Percentiles rank a stretch among this genome's conserved stretches.
Evolutionary conservation across 2,113 vertebrate species (phyloP).

Genomic region (Oceanodroma tethys): DNA sequence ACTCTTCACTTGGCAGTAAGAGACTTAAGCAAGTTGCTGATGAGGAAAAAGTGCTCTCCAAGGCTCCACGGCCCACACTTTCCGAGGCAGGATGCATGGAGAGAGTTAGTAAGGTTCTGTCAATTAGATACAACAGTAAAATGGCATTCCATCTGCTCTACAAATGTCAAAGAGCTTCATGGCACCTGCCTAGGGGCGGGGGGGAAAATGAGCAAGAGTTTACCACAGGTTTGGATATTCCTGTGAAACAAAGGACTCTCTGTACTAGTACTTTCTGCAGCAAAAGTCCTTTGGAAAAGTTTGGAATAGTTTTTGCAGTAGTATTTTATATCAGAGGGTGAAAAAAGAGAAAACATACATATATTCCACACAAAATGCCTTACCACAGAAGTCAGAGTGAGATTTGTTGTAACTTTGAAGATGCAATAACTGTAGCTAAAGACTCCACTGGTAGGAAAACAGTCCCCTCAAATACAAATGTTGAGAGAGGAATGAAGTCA

Average conservation of each 20-base stretch:
- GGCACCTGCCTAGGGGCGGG: slow-evolving; percentile 68
- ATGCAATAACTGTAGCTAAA: not conserved
- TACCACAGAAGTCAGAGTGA: not conserved
- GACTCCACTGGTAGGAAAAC: not conserved
- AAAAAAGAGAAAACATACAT: not conserved
- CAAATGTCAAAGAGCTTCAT: slow-evolving; percentile 64
- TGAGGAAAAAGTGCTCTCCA: not conserved
- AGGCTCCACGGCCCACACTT: not conserved
- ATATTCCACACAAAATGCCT: not conserved
- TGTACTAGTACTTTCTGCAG: slow-evolving; percentile 8
- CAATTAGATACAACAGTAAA: slow-evolving; percentile 48
- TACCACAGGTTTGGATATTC: slow-evolving; percentile 53
- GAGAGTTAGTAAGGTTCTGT: not conserved
- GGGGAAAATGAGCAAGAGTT: not conserved
- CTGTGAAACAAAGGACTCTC: slow-evolving; percentile 60
- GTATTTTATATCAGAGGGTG: not conserved
- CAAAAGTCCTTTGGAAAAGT: slow-evolving; percentile 23
- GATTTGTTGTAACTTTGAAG: not conserved
- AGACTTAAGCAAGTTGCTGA: not conserved
- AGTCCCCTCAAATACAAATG: not conserved
- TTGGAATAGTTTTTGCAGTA: slow-evolving; percentile 20
- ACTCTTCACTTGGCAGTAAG: not conserved
- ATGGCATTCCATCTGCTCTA: slow-evolving; percentile 71
- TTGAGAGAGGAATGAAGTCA: not conserved
- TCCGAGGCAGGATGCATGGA: not conserved